Conservation (phyloP, 2,888 invertebrate genomes). For the Tiliacea citrago region DNA sequence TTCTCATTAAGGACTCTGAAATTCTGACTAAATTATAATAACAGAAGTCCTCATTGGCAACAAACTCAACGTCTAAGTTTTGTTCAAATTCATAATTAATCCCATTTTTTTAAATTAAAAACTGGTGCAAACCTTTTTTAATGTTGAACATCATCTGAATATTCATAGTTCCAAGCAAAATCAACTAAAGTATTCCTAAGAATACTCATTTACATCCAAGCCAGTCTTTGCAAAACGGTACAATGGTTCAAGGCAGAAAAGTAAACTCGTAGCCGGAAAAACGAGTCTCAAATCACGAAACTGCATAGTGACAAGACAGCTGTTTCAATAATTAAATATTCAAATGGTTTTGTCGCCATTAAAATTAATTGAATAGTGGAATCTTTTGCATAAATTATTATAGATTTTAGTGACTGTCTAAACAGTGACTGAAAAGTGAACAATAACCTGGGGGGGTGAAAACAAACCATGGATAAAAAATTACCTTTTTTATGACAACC, state of each 20-base stretch:
- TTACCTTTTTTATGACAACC: neutral
- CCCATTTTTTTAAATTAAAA: neutral
- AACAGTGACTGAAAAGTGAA: neutral
- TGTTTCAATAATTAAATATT: slow-evolving; percentile 31
- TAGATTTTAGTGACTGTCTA: slow-evolving; percentile 18
- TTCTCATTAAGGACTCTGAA: neutral
- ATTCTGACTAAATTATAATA: neutral
- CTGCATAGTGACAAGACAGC: slow-evolving; percentile 11
- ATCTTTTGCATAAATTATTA: slow-evolving; percentile 23
- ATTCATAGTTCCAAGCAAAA: neutral
- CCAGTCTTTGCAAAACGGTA: slow-evolving; percentile 27
- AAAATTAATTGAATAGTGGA: slow-evolving; percentile 18
- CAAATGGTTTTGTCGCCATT: slow-evolving; percentile 20
- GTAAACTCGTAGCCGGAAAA: slow-evolving; percentile 16
- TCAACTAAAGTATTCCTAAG: neutral
- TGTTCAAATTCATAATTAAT: neutral
- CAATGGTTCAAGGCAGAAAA: slow-evolving; percentile 7
- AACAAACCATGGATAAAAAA: neutral
- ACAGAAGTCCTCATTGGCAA: neutral
- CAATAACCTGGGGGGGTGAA: neutral
- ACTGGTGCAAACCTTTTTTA: neutral
- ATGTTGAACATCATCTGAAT: neutral
- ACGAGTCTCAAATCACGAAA: slow-evolving; percentile 24
- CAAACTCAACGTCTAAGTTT: neutral
- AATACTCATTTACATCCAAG: slow-evolving; percentile 14